Evolutionary conservation across 2,888 invertebrate genomes (phyloP), one percentile per base, ranked within the genome.

Genomic region (Zhuqinia jingwanae): DNA sequence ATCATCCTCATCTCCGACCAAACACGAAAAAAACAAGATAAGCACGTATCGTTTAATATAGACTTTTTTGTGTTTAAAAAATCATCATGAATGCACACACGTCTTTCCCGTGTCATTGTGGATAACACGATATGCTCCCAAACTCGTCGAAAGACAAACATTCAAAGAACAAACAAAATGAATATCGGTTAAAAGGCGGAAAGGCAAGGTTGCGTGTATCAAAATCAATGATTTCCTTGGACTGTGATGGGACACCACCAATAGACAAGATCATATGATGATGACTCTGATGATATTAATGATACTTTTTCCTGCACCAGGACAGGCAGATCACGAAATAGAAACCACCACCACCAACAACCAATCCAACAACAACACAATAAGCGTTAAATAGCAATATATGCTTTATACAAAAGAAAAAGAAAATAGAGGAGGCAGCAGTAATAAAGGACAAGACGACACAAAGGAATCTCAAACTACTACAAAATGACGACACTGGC

Each of bases 161-260:
- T 3, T 17, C n/a, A n/a, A 10, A 17, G 50, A 11, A 15, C 1
- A 27, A 17, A 17, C 20, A 47, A 77, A 42, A 77, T 30, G 47
- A 56, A 63, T 70, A 56, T 70, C 70, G 56, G 53, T 70, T 13
- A 53, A 73, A 25, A 73, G 81, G 63, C 73, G 73, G 73, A 81
- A 81, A 56, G 42, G 73, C 80, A 81, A 81, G 81, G 81, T 73
- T 73, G 81, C 73, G 60, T 73, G 47, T 60, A 68, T 80, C 80
- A 81, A 81, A 81, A 73, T 73, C 81, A 81, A 81, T 81, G 81
- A 81, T 81, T 81, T 81, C 81, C 81, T 81, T 73, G 81, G 73
- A 70, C 81, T 47, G 65, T 20, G n/a, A n/a, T n/a, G n/a, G n/a
- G n/a, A n/a, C n/a, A n/a, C n/a, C n/a, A 65, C 65, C 56, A 80